Base-by-base conservation (phyloP, 1,140 invertebrate species). In the Drosophila tropicalis region DNA sequence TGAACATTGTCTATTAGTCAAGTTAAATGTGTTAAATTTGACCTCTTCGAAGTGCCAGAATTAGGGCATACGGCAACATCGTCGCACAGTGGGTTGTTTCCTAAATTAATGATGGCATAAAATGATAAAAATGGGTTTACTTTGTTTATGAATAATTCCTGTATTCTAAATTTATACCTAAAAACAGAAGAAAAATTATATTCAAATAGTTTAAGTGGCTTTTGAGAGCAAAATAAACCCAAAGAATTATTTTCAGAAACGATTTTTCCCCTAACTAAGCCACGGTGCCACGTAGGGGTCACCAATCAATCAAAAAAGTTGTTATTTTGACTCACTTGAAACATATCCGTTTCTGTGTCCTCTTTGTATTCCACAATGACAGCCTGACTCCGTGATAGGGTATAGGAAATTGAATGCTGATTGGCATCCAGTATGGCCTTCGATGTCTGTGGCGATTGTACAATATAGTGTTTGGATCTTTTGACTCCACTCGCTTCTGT, bases 341-440 rank as follows among this genome's bases (percentile, higher is more conserved):
- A 99, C 98, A 99, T 99, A 92, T 99, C 98, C 39, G 97, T 99
- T 90, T 98, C 96, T 65, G 97, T 95, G 93, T 99, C 98, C 86
- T 96, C 96, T 73, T 96, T 97, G 93, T 99, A 99, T 93, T 99
- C 98, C 15, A 99, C 98, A 87, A 99, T 98, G 78, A 99, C 97
- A 62, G 98, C 98, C 93, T 99, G 98, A 91, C 97, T 99, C 93
- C 98, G 94, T 63, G 97, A 98, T 77, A 99, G 94, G 58, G 98
- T 99, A 93, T 99, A 99, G 1, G 98, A 99, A 91, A 99, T 99
- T 44, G 98, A 98, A 93, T 99, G 98, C 92, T 97, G 96, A 91
- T 94, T 95, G 70, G 95, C 94, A 92, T 99, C 97, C 87, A 98
- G 94, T 79, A 99, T 98, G 61, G 98, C 97, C 94, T 98, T 95